phyloP scores from a whole-genome alignment of 1,140 invertebrate species.

The Galendromus occidentalis region DNA sequence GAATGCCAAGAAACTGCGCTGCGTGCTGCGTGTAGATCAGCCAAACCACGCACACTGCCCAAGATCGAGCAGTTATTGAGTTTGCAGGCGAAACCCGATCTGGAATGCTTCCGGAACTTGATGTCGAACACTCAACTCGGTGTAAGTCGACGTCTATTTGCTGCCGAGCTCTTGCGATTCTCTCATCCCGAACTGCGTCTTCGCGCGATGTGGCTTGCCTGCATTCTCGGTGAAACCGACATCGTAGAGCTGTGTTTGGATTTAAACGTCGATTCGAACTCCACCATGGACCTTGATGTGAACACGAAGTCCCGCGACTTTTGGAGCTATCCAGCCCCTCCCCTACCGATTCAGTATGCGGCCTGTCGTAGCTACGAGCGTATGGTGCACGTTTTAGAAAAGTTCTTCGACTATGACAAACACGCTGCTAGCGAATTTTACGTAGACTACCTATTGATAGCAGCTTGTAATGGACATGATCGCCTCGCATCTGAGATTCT shows the following conservation, averaged over 20 bases:
- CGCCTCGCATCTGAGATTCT: neutral
- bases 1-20: neutral
- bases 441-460: neutral
- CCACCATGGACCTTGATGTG: neutral
- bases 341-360: neutral
- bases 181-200: neutral
- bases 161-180: neutral
- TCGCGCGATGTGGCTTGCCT: neutral
- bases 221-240: neutral
- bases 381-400: neutral
- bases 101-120: neutral
- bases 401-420: neutral
- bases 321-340: neutral
- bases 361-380: neutral
- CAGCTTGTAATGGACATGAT: neutral
- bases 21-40: neutral
- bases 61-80: neutral
- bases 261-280: neutral
- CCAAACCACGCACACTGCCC: neutral
- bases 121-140: too few species aligned
- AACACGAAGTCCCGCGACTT: too few species aligned
- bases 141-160: neutral
- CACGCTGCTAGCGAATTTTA: neutral
- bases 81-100: neutral
- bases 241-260: neutral